phyloP scores from a whole-genome alignment of 2,797 vertebrate genomes.

The Lemur catta region DNA sequence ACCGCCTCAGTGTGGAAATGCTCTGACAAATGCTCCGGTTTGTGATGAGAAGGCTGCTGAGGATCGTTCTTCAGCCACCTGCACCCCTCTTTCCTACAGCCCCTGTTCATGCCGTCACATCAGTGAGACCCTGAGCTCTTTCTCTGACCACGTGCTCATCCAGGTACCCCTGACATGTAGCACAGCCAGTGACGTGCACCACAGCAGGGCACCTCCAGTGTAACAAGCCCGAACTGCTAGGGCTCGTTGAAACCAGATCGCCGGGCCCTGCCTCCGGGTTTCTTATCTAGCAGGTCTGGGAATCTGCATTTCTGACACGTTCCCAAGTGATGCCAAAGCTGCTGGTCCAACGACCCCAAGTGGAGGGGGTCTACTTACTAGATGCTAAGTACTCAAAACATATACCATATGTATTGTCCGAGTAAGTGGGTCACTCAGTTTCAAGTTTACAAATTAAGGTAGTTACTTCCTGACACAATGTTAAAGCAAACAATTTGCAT shows the following conservation, averaged over 20 bases:
- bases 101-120: rapidly evolving
- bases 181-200: rapidly evolving
- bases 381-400: too few relatives aligned
- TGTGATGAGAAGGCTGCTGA: too few relatives aligned
- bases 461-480: rapidly evolving
- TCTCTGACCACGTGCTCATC: not conserved
- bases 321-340: not conserved
- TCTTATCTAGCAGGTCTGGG: not conserved
- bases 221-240: not conserved
- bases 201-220: not conserved
- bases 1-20: not conserved
- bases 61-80: not conserved
- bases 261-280: not conserved
- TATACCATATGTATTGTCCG: rapidly evolving
- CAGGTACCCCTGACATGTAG: too few relatives aligned
- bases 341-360: not conserved
- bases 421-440: not conserved
- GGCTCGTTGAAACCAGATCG: not conserved
- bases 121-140: too few relatives aligned
- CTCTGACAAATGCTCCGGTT: not conserved
- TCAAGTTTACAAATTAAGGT: not conserved
- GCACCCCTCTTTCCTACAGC: rapidly evolving
- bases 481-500: not conserved
- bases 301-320: not conserved
- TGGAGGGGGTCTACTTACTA: not conserved